phyloP scores from a whole-genome alignment of 2,888 invertebrate species.

The Tupiocoris notatus region DNA sequence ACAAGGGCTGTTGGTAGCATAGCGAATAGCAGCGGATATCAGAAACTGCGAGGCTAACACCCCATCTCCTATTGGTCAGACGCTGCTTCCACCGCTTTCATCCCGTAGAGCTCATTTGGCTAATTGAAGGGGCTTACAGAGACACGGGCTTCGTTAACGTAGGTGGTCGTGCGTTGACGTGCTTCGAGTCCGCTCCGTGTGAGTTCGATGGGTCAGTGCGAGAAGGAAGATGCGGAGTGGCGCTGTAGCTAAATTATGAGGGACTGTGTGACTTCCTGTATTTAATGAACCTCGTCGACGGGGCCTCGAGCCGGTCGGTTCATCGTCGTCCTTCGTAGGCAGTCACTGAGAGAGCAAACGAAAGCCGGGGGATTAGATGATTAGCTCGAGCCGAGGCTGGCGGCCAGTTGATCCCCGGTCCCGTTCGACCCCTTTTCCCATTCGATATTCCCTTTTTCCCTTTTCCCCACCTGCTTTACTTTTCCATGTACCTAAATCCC shows the following conservation, averaged over 20 bases:
- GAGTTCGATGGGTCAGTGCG: conserved; percentile 1
- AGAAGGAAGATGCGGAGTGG: neutral
- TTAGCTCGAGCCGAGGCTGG: conserved; percentile 13
- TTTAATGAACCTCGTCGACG: conserved; percentile 38
- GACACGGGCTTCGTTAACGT: neutral
- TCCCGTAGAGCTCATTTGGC: conserved; percentile 34
- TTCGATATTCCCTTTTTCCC: conserved; percentile 40
- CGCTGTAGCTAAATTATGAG: conserved; percentile 37
- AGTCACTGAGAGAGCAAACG: conserved; percentile 25
- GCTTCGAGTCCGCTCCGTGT: no score
- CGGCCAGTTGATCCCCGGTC: conserved; percentile 28
- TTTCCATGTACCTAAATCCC: neutral
- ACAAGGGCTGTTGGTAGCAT: neutral
- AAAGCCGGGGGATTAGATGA: conserved; percentile 42
- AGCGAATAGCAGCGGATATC: conserved; percentile 4
- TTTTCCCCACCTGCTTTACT: neutral
- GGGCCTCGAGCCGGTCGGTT: neutral
- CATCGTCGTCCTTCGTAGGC: neutral
- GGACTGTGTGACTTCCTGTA: conserved; percentile 41
- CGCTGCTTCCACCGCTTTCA: neutral
- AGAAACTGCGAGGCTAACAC: neutral
- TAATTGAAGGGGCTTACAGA: conserved; percentile 27
- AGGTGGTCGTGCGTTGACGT: neutral
- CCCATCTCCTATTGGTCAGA: neutral
- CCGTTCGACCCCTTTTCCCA: conserved; percentile 23